Conservation (phyloP, 2,113 vertebrate species). For the Cynoglossus semilaevis region DNA sequence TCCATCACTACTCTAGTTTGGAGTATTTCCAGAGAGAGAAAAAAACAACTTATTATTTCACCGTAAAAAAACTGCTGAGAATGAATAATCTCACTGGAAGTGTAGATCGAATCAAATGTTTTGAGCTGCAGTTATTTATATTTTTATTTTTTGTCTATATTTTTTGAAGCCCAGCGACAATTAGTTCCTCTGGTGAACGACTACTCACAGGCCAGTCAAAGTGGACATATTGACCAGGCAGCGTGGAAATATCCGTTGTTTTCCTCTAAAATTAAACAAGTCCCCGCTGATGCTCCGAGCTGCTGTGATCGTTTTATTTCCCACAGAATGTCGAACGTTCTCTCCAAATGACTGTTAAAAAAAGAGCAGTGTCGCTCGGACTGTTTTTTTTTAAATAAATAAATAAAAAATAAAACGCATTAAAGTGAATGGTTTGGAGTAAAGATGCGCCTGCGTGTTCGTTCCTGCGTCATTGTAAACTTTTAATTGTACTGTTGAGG, state of each 20-base stretch:
- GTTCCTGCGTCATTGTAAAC: constrained; percentile 75
- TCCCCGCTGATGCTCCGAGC: constrained; percentile 47
- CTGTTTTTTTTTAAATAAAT: constrained; percentile 18
- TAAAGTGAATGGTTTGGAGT: constrained; percentile 57
- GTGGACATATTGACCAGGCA: constrained; percentile 25
- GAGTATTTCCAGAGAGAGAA: constrained; percentile 2
- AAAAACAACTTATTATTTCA: too few relatives aligned
- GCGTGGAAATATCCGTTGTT: constrained; percentile 25
- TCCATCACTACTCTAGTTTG: constrained; percentile 7
- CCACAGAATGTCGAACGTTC: constrained; percentile 37
- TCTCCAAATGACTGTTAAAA: constrained; percentile 34
- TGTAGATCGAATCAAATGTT: constrained; percentile 25
- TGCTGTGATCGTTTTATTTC: constrained; percentile 43
- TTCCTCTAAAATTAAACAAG: constrained; percentile 50
- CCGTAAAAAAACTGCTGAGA: constrained; percentile 11
- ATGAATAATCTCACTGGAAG: neutral
- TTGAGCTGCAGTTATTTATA: constrained; percentile 2
- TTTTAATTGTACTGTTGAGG: constrained; percentile 86
- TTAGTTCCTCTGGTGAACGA: constrained; percentile 19
- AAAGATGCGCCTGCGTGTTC: constrained; percentile 52
- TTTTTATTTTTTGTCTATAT: neutral
- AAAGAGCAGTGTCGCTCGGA: constrained; percentile 22
- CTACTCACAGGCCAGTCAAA: constrained; percentile 22
- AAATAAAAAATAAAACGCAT: constrained; percentile 12
- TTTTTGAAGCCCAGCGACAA: constrained; percentile 29